Evolutionary conservation across 2,113 vertebrate species (phyloP).

Genomic region (Micronycteris hirsuta): DNA sequence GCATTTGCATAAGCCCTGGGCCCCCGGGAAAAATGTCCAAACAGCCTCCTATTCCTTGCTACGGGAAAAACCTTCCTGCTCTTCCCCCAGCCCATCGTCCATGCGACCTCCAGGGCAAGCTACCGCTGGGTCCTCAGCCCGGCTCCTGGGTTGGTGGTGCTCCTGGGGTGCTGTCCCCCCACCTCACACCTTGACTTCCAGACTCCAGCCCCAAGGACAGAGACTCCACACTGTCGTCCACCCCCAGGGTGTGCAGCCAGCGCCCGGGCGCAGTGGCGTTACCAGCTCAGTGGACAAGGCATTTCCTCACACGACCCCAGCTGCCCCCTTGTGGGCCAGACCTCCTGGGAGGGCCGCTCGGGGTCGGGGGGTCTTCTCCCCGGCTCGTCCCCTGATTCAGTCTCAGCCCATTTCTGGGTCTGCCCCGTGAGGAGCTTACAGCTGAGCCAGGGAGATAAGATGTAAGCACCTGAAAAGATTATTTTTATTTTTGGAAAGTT

Average conservation of each 20-base stretch:
- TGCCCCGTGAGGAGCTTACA: neutral
- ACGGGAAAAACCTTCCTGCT: neutral
- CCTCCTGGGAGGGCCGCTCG: neutral
- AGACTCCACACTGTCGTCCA: neutral
- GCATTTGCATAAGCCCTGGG: constrained; percentile 14
- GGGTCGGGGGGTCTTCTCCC: too few relatives aligned
- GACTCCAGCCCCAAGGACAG: neutral
- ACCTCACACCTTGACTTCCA: neutral
- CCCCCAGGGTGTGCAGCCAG: rapidly evolving
- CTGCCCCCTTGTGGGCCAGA: neutral
- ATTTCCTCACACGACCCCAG: neutral
- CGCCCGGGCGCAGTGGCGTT: rapidly evolving
- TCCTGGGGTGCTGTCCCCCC: neutral
- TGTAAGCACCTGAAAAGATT: neutral
- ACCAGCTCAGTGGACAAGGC: rapidly evolving
- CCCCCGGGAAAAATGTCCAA: neutral
- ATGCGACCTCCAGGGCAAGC: rapidly evolving
- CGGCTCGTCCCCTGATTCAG: neutral
- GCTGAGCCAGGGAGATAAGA: neutral
- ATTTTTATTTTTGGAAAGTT: constrained; percentile 50
- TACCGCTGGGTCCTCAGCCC: neutral
- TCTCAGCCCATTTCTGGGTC: neutral
- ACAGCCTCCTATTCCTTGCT: neutral
- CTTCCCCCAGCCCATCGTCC: neutral
- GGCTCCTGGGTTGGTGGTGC: neutral